Conservation (phyloP, 2,888 invertebrate species). For the Drosophila mimetica region DNA sequence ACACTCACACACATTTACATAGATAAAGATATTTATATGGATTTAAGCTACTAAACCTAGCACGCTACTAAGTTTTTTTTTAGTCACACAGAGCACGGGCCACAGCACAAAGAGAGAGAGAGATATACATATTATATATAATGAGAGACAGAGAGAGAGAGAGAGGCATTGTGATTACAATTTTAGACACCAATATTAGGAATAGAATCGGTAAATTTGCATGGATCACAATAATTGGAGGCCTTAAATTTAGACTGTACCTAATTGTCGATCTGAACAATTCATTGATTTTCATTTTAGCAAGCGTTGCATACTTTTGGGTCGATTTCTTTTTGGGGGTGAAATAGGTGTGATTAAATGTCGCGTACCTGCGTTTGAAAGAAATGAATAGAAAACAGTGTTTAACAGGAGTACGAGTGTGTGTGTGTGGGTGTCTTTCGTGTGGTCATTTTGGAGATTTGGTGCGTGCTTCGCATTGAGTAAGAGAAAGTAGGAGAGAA, state of each 20-base stretch:
- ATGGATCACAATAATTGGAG: slow-evolving; percentile 44
- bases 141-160: slow-evolving; percentile 50
- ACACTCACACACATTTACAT: slow-evolving; percentile 19
- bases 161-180: slow-evolving; percentile 66
- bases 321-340: slow-evolving; percentile 43
- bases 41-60: slow-evolving; percentile 66
- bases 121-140: slow-evolving; percentile 45
- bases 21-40: slow-evolving; percentile 30
- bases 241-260: slow-evolving; percentile 66
- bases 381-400: slow-evolving; percentile 54
- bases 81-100: slow-evolving; percentile 63
- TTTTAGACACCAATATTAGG: slow-evolving; percentile 71
- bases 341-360: slow-evolving; percentile 64
- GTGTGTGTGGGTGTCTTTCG: slow-evolving; percentile 37
- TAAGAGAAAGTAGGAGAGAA: slow-evolving; percentile 34
- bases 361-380: slow-evolving; percentile 67
- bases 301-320: slow-evolving; percentile 68
- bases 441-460: slow-evolving; percentile 32
- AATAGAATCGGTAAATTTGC: slow-evolving; percentile 48
- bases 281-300: slow-evolving; percentile 43
- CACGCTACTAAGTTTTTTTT: slow-evolving; percentile 68
- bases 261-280: slow-evolving; percentile 61
- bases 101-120: slow-evolving; percentile 65
- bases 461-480: slow-evolving; percentile 65
- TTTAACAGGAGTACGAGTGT: slow-evolving; percentile 45